Percentiles rank a stretch among this genome's conserved stretches.
Evolutionary conservation across 2,797 vertebrate species (phyloP).

Genomic region (Eidolon dupreanum): DNA sequence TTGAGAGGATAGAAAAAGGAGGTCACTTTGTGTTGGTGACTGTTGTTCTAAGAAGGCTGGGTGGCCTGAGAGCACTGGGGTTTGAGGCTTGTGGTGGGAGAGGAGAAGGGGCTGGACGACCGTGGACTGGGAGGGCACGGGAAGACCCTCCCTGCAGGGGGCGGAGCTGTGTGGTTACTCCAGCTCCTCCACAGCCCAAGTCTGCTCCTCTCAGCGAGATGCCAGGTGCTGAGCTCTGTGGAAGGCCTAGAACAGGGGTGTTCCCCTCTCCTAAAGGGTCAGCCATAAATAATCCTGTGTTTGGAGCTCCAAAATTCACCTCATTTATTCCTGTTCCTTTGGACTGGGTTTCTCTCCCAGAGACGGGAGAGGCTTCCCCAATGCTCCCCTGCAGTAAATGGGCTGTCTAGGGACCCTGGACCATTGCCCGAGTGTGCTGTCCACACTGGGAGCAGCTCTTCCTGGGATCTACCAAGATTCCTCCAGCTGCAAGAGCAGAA

Average conservation of each 20-base stretch:
- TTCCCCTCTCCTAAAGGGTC: background rate
- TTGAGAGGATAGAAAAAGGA: slow-evolving; percentile 26
- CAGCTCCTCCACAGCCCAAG: background rate
- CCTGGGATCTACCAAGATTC: background rate
- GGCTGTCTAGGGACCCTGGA: background rate
- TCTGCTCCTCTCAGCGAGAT: background rate
- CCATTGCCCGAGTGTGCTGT: too few species aligned
- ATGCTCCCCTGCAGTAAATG: background rate
- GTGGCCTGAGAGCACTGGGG: background rate
- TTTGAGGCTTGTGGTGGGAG: background rate
- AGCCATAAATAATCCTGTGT: background rate
- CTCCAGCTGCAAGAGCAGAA: background rate
- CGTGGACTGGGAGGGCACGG: background rate
- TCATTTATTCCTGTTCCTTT: background rate
- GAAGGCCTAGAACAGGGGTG: background rate
- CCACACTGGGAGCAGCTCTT: background rate
- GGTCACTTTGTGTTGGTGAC: background rate
- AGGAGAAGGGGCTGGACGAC: background rate
- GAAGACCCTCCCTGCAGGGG: background rate
- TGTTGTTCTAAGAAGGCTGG: background rate
- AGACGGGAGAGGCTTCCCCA: rapidly evolving
- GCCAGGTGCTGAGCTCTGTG: background rate
- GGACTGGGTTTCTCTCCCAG: background rate
- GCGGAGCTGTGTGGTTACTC: background rate
- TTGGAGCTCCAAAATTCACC: background rate